Conservation (phyloP, 2,113 vertebrate species). For the Trichechus manatus region DNA sequence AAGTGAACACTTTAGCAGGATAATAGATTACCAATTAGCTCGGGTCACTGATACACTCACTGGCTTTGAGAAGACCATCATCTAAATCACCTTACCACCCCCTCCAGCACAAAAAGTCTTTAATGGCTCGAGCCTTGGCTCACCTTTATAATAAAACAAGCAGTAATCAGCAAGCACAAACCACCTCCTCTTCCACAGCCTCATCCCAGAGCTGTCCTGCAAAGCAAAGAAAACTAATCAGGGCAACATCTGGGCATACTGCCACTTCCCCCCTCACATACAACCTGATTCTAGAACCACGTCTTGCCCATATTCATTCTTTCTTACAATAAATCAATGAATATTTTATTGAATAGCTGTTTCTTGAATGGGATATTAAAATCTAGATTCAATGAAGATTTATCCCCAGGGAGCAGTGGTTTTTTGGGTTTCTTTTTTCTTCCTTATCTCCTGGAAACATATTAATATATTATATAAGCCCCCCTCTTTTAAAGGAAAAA, state of each 20-base stretch:
- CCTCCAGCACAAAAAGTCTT: conserved; percentile 70
- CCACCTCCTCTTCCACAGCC: conserved; percentile 98
- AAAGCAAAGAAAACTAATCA: conserved; percentile 81
- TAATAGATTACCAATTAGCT: neutral
- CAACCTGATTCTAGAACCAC: neutral
- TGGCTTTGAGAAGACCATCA: neutral
- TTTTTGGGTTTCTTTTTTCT: neutral
- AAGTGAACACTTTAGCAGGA: neutral
- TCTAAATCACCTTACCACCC: neutral
- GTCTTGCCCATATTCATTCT: neutral
- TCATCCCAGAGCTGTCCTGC: conserved; percentile 99
- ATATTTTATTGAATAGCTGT: conserved; percentile 5
- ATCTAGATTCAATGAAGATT: conserved; percentile 26
- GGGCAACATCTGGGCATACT: neutral
- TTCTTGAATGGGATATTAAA: conserved; percentile 50
- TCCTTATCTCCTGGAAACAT: conserved; percentile 40
- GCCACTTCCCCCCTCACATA: neutral
- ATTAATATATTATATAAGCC: conserved; percentile 25
- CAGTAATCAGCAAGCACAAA: conserved; percentile 99
- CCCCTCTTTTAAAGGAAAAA: conserved; percentile 41
- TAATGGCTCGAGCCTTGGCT: conserved; percentile 79
- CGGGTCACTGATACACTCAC: neutral
- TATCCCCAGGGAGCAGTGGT: neutral
- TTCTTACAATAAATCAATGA: conserved; percentile 1
- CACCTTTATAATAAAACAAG: conserved; percentile 99